Evolutionary conservation across 2,797 vertebrate species (phyloP).

Genomic region (Dromococcyx pavoninus): DNA sequence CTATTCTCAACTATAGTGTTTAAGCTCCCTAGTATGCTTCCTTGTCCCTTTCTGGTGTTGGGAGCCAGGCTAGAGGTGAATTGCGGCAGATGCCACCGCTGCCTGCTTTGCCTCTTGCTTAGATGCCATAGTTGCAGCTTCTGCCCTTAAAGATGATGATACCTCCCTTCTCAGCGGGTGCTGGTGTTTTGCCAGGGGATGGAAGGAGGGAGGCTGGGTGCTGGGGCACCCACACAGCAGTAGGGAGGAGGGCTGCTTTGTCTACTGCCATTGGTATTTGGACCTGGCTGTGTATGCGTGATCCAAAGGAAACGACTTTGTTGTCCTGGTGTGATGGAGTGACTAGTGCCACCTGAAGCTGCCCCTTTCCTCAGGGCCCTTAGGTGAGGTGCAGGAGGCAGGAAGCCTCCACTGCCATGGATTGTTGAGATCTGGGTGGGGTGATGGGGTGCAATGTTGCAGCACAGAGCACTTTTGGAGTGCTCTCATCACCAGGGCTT

Average conservation of each 20-base stretch:
- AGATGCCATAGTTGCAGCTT: fast-evolving
- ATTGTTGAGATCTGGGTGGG: neutral
- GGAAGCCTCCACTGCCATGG: neutral
- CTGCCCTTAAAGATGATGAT: neutral
- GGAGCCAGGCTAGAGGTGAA: neutral
- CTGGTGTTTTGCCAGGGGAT: fast-evolving
- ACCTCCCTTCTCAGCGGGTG: fast-evolving
- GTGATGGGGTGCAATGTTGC: too few relatives aligned
- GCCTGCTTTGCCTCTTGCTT: neutral
- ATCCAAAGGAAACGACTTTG: fast-evolving
- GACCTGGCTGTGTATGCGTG: fast-evolving
- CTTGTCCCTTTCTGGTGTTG: fast-evolving
- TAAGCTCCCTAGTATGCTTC: fast-evolving
- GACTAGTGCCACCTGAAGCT: neutral
- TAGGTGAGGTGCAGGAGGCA: fast-evolving
- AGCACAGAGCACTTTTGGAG: neutral
- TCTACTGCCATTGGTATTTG: fast-evolving
- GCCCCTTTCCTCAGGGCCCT: neutral
- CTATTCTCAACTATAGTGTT: fast-evolving
- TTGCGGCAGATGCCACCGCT: fast-evolving
- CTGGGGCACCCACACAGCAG: fast-evolving
- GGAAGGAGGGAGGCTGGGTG: neutral
- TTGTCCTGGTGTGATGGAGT: fast-evolving
- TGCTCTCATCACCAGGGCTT: fast-evolving
- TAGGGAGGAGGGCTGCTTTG: neutral